Evolutionary conservation across 2,888 invertebrate genomes (phyloP).

Genomic region (Drosophila mimica): DNA sequence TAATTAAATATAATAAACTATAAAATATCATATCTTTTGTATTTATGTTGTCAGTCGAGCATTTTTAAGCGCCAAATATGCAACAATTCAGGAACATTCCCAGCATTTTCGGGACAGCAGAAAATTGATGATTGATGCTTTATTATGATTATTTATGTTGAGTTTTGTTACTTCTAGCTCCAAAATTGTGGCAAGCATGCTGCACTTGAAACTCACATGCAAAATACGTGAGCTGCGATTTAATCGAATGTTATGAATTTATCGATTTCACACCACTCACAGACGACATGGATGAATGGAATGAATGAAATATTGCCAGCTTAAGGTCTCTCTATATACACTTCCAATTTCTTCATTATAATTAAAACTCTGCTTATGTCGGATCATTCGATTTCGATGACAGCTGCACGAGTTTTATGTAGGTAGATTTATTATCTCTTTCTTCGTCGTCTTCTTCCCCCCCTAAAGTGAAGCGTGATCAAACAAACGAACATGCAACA

Average conservation of each 20-base stretch:
- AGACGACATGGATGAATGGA: background rate
- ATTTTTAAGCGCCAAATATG: no score
- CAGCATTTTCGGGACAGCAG: no score
- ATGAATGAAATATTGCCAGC: background rate
- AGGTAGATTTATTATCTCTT: constrained; percentile 9
- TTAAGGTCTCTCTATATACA: background rate
- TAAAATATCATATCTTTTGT: no score
- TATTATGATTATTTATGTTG: background rate
- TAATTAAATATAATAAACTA: no score
- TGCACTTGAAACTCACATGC: background rate
- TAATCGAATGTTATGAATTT: background rate
- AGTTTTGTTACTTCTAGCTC: background rate
- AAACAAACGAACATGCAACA: constrained; percentile 17
- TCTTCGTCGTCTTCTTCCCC: background rate
- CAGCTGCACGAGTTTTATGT: constrained; percentile 25
- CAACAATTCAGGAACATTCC: no score
- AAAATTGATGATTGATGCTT: background rate
- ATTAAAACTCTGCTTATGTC: background rate
- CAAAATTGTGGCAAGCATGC: background rate
- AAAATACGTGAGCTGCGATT: background rate
- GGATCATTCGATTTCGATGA: constrained; percentile 12
- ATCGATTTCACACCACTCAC: background rate
- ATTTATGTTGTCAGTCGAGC: no score
- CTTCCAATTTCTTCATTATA: background rate
- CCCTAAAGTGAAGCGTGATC: constrained; percentile 20